These are phyloP conservation scores for Aegypius monachus DNA, from an alignment of 2,113 vertebrate genomes.

Conservation along the genomic window DNA sequence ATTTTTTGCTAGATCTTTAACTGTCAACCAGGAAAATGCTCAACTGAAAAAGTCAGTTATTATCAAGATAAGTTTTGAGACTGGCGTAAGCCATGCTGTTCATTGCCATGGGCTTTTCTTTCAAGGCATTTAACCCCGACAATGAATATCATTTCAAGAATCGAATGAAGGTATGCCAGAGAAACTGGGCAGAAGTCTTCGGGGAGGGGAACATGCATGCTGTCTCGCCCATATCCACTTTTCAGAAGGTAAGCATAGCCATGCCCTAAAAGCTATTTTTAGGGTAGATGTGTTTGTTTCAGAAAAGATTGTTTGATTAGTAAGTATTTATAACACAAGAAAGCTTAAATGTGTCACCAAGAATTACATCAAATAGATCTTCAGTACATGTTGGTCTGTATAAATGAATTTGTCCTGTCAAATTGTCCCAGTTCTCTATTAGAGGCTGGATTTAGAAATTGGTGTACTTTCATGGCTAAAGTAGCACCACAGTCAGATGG, in stretches of 20 bases:
- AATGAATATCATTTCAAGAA: conserved; percentile 99
- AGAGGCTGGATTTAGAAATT: not conserved
- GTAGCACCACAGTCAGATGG: not conserved
- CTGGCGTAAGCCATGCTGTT: not conserved
- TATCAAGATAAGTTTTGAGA: not conserved
- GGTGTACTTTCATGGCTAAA: not conserved
- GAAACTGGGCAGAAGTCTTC: conserved; percentile 96
- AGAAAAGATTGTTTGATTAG: not conserved
- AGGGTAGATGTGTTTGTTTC: not conserved
- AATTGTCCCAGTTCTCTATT: not conserved
- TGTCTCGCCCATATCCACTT: conserved; percentile 86
- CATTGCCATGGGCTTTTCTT: not conserved
- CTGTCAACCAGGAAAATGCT: not conserved
- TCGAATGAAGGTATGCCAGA: conserved; percentile 94
- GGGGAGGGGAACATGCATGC: conserved; percentile 95
- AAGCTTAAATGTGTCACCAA: not conserved
- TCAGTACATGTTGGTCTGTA: not conserved
- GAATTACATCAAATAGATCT: not conserved
- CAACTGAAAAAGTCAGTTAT: not conserved
- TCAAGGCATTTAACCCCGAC: conserved; percentile 95
- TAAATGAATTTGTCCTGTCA: not conserved
- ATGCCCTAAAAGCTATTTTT: not conserved
- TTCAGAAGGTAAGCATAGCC: conserved; percentile 83
- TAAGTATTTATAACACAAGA: not conserved
- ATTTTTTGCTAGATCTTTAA: not conserved